A percentile compares a stretch with the other conserved stretches of the same genome.
phyloP scores from a whole-genome alignment of 2,797 vertebrate species.

The Basileuterus tristriatus region DNA sequence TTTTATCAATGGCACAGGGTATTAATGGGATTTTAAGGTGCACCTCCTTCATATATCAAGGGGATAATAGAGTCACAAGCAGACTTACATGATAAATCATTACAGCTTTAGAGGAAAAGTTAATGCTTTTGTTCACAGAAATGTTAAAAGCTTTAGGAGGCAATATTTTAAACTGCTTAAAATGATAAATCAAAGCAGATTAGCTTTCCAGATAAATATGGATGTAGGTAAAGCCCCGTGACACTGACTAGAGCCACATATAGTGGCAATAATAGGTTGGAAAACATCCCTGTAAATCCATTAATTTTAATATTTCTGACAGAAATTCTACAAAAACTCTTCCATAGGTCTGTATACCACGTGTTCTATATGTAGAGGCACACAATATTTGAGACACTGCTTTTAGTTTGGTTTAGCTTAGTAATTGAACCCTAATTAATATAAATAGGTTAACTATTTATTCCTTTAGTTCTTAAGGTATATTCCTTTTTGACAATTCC shows the following conservation, averaged over 20 bases:
- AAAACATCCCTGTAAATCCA: neutral
- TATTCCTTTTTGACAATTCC: neutral
- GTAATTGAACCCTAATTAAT: neutral
- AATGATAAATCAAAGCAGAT: neutral
- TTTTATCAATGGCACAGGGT: neutral
- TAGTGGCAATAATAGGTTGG: neutral
- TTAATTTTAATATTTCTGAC: neutral
- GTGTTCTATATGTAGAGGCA: neutral
- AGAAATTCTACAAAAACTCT: neutral
- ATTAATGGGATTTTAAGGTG: constrained; percentile 18
- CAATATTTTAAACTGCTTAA: neutral
- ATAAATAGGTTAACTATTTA: neutral
- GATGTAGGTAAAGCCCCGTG: neutral
- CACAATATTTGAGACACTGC: neutral
- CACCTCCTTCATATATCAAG: neutral
- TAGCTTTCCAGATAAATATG: neutral
- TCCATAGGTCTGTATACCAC: accelerated
- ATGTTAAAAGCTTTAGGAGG: neutral
- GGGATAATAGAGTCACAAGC: neutral
- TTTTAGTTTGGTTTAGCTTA: neutral
- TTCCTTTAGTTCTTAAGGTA: neutral
- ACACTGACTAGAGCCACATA: neutral
- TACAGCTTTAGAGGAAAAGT: neutral
- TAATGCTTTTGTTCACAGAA: neutral
- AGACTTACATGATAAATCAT: neutral